Conservation (phyloP, 2,797 vertebrate genomes). For the Percopsis omiscomaycus region DNA sequence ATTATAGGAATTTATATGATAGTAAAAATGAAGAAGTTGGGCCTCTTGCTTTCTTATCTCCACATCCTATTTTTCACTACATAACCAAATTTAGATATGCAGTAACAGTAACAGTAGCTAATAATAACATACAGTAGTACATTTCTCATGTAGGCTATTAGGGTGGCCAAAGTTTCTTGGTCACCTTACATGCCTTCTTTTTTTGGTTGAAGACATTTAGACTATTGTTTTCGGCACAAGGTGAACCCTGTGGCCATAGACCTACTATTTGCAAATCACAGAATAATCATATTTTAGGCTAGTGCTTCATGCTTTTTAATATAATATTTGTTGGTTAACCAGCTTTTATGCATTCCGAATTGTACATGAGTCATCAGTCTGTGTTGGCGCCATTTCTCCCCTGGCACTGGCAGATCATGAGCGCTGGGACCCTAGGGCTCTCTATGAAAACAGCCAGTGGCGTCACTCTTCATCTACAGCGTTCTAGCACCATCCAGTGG, state of each 20-base stretch:
- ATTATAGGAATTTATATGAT: too few species aligned
- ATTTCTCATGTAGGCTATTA: not conserved
- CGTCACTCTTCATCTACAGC: slow-evolving; percentile 16
- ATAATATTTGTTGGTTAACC: slow-evolving; percentile 25
- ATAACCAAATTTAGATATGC: too few species aligned
- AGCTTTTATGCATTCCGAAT: slow-evolving; percentile 43
- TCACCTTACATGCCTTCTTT: too few species aligned
- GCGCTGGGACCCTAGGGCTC: slow-evolving; percentile 53
- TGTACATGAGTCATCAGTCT: slow-evolving; percentile 62
- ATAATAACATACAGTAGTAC: too few species aligned
- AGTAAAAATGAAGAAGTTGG: too few species aligned
- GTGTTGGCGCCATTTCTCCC: slow-evolving; percentile 53
- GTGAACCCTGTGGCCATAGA: not conserved
- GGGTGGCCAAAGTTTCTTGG: too few species aligned
- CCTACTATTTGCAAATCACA: slow-evolving; percentile 1
- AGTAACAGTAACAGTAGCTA: too few species aligned
- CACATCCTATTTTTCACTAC: too few species aligned
- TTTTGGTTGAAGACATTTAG: not conserved
- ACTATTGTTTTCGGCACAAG: slow-evolving; percentile 1
- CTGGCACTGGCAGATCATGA: slow-evolving; percentile 62
- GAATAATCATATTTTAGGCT: not conserved
- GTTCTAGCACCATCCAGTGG: slow-evolving; percentile 62
- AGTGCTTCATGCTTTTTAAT: slow-evolving; percentile 13
- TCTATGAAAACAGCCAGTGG: slow-evolving; percentile 35
- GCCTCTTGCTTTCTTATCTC: too few species aligned